Evolutionary conservation across 2,797 vertebrate genomes (phyloP), one percentile per base, ranked within the genome.

Genomic region (Aratinga solstitialis): DNA sequence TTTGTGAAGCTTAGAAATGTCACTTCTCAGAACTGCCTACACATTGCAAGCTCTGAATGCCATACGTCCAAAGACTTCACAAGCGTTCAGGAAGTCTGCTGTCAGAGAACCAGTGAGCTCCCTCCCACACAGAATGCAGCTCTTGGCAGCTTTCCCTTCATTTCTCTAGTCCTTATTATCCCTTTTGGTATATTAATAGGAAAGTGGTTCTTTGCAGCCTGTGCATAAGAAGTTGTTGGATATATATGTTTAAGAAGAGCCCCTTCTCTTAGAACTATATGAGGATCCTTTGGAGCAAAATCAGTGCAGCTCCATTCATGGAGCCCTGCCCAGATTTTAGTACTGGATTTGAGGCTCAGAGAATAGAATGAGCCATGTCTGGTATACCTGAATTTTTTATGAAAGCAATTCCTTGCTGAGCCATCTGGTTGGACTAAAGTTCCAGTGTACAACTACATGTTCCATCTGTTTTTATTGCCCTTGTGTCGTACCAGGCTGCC

Each of bases 381-480:
- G 65, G 20, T 72, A 11, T 75, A 96, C 94, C 96, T 96, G 95
- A 56, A 72, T 53, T 66, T 80, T 51, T 68, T 27, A 32, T 65
- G 65, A 68, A 91, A 62, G 67, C 67, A 66, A 24, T 94, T 91
- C 80, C 78, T 91, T 83, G 61, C 81, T 85, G 94, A 75, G 84
- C 95, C 86, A 95, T 96, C 91, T 94, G 91, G 32, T 72, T 94
- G 91, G 94, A 94, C 89, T 90, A 19, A 93, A 93, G 91, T 93
- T 94, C 50, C 83, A 68, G 75, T 51, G 81, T 58, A 77, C 81
- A 82, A 72, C 91, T 94, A 65, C 88, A 27, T 21, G 34, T 92
- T 94, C 93, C 84, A 95, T 96, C 96, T 96, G 88, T 58, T 87
- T 95, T 84, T 66, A 11, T 80, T 93, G 83, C 84, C 71, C 84